Evolutionary conservation across 2,797 vertebrate species (phyloP), one percentile per base, ranked within the genome.

Genomic region (Linurgus olivaceus): DNA sequence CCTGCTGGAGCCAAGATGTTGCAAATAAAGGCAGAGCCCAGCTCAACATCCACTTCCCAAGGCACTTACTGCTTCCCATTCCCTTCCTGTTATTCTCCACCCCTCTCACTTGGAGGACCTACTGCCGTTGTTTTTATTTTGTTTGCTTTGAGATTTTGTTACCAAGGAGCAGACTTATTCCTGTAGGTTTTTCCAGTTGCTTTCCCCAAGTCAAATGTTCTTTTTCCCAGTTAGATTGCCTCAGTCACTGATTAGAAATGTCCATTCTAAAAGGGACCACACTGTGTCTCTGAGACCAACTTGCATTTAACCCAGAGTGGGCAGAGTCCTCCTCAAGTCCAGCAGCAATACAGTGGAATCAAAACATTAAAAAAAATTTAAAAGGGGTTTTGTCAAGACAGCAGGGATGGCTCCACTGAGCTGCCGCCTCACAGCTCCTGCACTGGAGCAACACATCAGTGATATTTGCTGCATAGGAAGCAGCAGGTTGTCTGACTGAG

Each of bases 41-140:
- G 54, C 72, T 91, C 66, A 81, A 52, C 44, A 81, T 76, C 48
- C 82, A 87, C 58, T 71, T 94, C 81, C 81, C 79, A 88, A 88
- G 73, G 79, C 55, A 89, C 68, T 91, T 45, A 57, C 20, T 50
- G 86, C 66, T 94, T 86, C 95, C 87, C 55, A 84, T 73, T 84
- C 79, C 73, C 25, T 93, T 97, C 94, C 91, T 93, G 93, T 84
- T 93, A 52, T 90, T 96, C 87, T 88, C 87, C 66, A 75, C 66
- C 76, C 73, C 29, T 76, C 85, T 59, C 76, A 29, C 42, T 93
- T 55, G 59, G 82, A 95, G 4, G 8, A 70, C 48, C 74, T 67
- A 38, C 45, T 83, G 71, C 37, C 25, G 21, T 13, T 51, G 16
- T 47, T 77, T 57, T 81, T 58, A 47, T 71, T 72, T 58, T 90